Evolutionary conservation across 2,113 vertebrate species (phyloP), one percentile per base, ranked within the genome.

Genomic region (Anolis carolinensis): DNA sequence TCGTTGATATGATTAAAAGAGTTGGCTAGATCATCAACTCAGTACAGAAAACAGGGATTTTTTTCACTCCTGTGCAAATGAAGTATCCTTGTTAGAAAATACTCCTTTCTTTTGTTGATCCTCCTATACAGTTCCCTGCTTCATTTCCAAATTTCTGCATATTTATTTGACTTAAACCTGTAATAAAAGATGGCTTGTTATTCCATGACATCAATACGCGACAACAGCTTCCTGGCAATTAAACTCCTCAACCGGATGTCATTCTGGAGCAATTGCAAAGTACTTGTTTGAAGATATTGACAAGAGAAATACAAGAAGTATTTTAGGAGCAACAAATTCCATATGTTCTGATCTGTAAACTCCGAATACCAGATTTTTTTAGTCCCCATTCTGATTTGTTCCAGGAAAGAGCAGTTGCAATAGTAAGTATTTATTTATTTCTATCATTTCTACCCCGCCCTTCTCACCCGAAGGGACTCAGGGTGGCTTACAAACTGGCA

Each of bases 271-370:
- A 90, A 89, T 88, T 73, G 81, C 23, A 30, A 84, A 84, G 23
- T 20, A n/a, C 76, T 8, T 86, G 52, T 23, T 92, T 90, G n/a
- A 86, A 71, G 21, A 81, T 59, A 81, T 7, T 70, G 2, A 5
- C 34, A 82, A 62, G 23, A 30, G 32, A 89, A 86, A 21, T 55
- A 13, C 1, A 59, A 73, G 79, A 25, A 0, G 0, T 75, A 91
- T 68, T 63, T 39, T 90, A 92, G 71, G 89, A 92, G 76, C 21
- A 92, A 87, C n/a, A 78, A 50, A 32, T 36, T 1, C 70, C 92
- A 76, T 48, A 84, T 59, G 80, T 52, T 91, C 30, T 89, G 81
- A 88, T 87, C 88, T 70, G 68, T 44, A 80, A 10, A 79, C 50
- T 52, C 44, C 62, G 25, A 70, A 16, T 59, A 18, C 14, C 86